These are phyloP conservation scores for Slavum lentiscoides DNA, from an alignment of 2,888 invertebrate genomes.

Conservation along the genomic window DNA sequence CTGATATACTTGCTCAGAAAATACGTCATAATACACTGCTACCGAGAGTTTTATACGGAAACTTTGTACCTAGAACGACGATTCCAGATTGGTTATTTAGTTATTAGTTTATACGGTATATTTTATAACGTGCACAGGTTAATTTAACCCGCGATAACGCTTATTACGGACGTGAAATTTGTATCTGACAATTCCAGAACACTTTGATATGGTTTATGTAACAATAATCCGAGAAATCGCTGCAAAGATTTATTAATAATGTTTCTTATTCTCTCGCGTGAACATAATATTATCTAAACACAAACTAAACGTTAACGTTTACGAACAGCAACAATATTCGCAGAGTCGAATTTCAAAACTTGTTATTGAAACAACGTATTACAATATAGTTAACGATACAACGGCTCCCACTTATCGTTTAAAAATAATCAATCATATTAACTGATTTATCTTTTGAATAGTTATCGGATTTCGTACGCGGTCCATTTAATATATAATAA, in stretches of 20 bases:
- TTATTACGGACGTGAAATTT: background rate
- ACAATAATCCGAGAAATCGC: background rate
- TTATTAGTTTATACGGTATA: background rate
- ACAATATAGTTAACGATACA: background rate
- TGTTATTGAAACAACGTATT: background rate
- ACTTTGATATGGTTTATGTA: background rate
- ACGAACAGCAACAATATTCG: background rate
- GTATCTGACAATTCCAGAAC: background rate
- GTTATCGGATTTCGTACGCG: background rate
- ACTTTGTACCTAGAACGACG: background rate
- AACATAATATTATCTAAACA: background rate
- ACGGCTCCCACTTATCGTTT: background rate
- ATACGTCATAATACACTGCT: background rate
- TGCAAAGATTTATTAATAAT: background rate
- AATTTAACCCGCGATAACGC: background rate
- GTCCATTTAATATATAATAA: background rate
- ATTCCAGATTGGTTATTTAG: too few species aligned
- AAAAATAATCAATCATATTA: background rate
- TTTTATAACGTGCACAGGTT: background rate
- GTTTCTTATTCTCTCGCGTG: background rate
- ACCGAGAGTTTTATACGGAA: background rate
- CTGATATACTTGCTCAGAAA: background rate
- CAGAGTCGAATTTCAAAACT: conserved; percentile 8
- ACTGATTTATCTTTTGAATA: background rate
- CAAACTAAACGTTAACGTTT: conserved; percentile 6